phyloP scores from a whole-genome alignment of 2,113 vertebrate genomes.

The Chionomys nivalis region DNA sequence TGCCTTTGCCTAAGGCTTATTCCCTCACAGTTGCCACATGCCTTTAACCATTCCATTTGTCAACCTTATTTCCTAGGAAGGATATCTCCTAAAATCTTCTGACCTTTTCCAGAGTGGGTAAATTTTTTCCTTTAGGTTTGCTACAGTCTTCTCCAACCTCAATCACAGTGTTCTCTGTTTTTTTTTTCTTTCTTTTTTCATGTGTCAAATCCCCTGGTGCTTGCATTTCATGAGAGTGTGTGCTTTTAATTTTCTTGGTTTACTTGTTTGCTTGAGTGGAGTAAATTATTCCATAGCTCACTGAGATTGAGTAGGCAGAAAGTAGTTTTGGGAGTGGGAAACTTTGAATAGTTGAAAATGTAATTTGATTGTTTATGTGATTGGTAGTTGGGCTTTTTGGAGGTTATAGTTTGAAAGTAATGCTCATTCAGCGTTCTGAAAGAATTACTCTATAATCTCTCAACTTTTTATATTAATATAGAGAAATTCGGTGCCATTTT shows the following conservation, averaged over 20 bases:
- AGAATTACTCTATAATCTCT: not conserved
- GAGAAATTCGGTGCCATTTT: not conserved
- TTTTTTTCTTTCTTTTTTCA: not conserved
- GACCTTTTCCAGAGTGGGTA: not conserved
- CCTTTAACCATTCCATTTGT: not conserved
- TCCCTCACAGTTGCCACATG: not conserved
- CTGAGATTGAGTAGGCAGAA: not conserved
- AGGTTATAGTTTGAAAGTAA: slow-evolving; percentile 23
- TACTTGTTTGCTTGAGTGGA: not conserved
- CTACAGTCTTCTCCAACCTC: not conserved
- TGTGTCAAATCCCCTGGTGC: not conserved
- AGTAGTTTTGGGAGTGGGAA: not conserved
- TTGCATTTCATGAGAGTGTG: not conserved
- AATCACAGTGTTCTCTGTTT: not conserved
- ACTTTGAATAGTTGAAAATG: slow-evolving; percentile 6
- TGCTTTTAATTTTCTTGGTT: not conserved
- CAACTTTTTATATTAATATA: not conserved
- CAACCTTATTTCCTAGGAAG: not conserved
- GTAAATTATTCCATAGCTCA: not conserved
- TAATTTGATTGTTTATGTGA: not conserved
- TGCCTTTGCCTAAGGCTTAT: not conserved
- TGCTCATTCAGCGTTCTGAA: slow-evolving; percentile 26
- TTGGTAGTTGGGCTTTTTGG: not conserved
- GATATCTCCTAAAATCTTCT: not conserved
- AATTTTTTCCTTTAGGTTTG: not conserved